A percentile compares a stretch with the other conserved stretches of the same genome.
Evolutionary conservation across 2,797 vertebrate genomes (phyloP).

Genomic region (Hephaestus fuliginosus): DNA sequence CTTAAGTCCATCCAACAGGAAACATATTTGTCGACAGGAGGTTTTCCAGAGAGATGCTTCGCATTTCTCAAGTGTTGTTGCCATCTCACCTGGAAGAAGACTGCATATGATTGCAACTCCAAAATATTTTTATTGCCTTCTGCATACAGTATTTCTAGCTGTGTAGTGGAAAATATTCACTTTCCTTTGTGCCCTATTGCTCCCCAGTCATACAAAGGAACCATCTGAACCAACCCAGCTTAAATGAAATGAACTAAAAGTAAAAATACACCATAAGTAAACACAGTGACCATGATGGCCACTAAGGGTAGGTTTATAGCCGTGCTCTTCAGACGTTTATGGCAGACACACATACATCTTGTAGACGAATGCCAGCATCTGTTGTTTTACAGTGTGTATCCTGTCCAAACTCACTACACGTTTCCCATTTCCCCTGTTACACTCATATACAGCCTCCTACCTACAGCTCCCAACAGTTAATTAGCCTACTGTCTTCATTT

Average conservation of each 20-base stretch:
- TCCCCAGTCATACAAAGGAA: not conserved
- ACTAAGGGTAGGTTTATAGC: not conserved
- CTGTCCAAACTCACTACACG: not conserved
- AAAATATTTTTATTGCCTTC: not conserved
- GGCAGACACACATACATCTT: not conserved
- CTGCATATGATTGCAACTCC: not conserved
- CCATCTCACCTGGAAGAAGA: not conserved
- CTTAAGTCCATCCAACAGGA: not conserved
- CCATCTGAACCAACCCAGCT: not conserved
- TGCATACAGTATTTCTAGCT: not conserved
- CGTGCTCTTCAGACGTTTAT: not conserved
- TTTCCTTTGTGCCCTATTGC: not conserved
- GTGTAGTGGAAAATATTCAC: not conserved
- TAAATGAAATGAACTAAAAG: not conserved
- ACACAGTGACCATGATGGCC: not conserved
- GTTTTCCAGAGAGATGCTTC: not conserved
- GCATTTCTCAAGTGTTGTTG: not conserved
- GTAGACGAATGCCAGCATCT: constrained; percentile 1
- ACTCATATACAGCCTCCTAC: not conserved
- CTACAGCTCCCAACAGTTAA: not conserved
- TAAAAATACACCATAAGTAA: not conserved
- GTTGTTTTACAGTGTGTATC: not conserved
- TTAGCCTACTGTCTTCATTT: constrained; percentile 11
- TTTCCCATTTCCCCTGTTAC: constrained; percentile 16
- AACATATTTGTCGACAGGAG: not conserved